Percentiles rank a stretch among this genome's conserved stretches.
These are phyloP conservation scores for Ericerus pela DNA, from an alignment of 1,140 invertebrate species.

Conservation along the genomic window DNA sequence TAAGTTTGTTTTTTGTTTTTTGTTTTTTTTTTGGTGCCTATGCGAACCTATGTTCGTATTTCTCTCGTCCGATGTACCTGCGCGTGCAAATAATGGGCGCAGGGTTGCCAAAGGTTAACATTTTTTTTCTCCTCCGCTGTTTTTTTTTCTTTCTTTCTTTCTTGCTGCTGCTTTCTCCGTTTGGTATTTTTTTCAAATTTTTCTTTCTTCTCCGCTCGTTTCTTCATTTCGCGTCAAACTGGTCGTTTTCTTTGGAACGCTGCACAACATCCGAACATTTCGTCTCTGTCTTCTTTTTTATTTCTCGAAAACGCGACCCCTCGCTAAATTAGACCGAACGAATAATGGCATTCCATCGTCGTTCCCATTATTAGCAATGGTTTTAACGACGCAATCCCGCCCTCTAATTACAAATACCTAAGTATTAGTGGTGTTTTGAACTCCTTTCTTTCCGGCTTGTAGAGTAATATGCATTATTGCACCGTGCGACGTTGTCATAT, in stretches of 20 bases:
- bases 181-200: no score
- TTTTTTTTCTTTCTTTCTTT: no score
- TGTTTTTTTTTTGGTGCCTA: no score
- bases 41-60: no score
- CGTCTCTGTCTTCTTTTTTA: background rate
- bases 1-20: no score
- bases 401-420: constrained; percentile 11
- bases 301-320: constrained; percentile 1
- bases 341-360: constrained; percentile 9
- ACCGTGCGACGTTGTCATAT: constrained; percentile 5
- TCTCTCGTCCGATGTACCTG: no score
- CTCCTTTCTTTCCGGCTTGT: constrained; percentile 6
- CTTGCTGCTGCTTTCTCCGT: no score
- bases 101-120: constrained; percentile 9
- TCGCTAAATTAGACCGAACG: constrained; percentile 6
- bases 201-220: background rate
- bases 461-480: background rate
- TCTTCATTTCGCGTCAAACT: background rate
- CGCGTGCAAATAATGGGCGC: background rate
- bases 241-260: background rate
- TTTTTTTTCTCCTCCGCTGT: background rate
- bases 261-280: no score
- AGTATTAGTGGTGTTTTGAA: no score
- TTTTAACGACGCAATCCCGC: constrained; percentile 9
- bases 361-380: constrained; percentile 11